phyloP scores from a whole-genome alignment of 2,888 invertebrate genomes.

The Oligia latruncula region DNA sequence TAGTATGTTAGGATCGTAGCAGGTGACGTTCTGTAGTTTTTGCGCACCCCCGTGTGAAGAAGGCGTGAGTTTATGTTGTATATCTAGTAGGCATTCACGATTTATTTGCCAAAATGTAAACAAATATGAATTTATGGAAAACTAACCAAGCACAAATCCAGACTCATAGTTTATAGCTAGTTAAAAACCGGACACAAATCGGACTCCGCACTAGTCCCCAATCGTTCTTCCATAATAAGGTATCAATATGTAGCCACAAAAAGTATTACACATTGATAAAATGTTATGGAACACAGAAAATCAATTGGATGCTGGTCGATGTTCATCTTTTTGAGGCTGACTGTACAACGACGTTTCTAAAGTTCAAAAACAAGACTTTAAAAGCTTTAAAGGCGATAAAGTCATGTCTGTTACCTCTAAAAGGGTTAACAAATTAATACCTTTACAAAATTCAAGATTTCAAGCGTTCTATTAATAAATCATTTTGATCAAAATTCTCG shows the following conservation, averaged over 20 bases:
- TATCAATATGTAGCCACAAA: background rate
- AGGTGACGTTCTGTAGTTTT: no score
- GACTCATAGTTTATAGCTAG: no score
- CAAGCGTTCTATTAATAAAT: conserved; percentile 49
- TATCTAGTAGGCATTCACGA: no score
- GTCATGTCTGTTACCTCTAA: conserved; percentile 35
- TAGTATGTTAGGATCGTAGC: no score
- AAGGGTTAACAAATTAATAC: conserved; percentile 42
- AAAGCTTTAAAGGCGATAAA: conserved; percentile 13
- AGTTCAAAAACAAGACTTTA: conserved; percentile 17
- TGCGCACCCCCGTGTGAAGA: background rate
- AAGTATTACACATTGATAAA: background rate
- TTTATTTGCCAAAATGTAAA: no score
- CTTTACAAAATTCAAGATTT: conserved; percentile 40
- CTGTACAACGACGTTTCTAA: background rate
- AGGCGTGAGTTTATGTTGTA: no score
- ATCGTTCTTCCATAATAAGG: background rate
- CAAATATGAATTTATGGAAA: no score
- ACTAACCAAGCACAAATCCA: no score
- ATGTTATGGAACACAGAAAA: background rate
- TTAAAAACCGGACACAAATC: background rate
- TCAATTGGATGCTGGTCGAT: background rate
- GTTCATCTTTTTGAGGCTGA: background rate
- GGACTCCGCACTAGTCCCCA: background rate
- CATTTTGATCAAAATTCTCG: conserved; percentile 55